Evolutionary conservation across 2,888 invertebrate genomes (phyloP), one percentile per base, ranked within the genome.

Genomic region (Pilophorus perplexus): DNA sequence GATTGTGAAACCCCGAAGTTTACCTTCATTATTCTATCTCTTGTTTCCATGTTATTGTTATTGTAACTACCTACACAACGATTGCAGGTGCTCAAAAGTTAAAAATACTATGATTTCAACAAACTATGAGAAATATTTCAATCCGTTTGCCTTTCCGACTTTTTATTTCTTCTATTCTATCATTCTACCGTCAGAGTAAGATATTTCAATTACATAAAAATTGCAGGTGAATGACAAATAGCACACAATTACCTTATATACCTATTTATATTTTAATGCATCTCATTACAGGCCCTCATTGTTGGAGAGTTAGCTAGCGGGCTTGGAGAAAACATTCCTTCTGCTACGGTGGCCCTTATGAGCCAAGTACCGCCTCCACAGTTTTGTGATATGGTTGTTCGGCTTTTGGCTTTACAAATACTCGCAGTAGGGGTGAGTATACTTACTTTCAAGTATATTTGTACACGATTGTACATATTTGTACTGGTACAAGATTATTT

Each of bases 331-430:
- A 76, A 89, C 71, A 80, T 90, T 18, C 88, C 90, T 25, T 89
- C 90, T 28, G 90, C 92, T 16, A 89, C 90, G 0, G 88, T 89
- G 14, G 92, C 91, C 10, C 79, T 93, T 22, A 89, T 93, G 87
- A 89, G 88, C 67, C 92, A 93, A 79, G 89, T 91, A 67, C 95
- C 97, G 1, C 97, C 97, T 28, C 88, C 90, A 55, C 89, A 91
- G 75, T 99, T 99, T 79, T 95, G 94, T 76, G 93, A 95, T 27
- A 93, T 93, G 48, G 96, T 96, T n/a, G 90, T 99, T 44, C 83
- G 96, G 70, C 81, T 99, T 46, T 89, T 97, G 66, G 94, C 96
- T 1, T 83, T 97, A 71, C 95, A 99, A 80, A 91, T 98, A 75
- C 87, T 96, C 71, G 94, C 95, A 64, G 85, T 94, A 18, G 94